Evolutionary conservation across 2,888 invertebrate species (phyloP).

Genomic region (Dilophus febrilis): DNA sequence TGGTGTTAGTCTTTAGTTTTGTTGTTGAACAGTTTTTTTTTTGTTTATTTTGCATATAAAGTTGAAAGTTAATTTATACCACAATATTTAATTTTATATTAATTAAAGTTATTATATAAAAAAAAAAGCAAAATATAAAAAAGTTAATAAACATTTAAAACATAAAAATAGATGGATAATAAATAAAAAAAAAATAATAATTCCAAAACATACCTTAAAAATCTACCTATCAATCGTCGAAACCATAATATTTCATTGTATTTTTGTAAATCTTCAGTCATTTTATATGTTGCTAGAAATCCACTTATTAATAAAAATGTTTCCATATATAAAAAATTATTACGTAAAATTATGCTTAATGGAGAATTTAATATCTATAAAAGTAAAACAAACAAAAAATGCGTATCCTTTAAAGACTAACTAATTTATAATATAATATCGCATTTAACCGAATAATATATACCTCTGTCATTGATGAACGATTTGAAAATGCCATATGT

Average conservation of each 20-base stretch:
- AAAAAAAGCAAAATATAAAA: background rate
- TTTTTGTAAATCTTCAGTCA: conserved; percentile 35
- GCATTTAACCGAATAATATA: too few species aligned
- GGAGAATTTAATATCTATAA: conserved; percentile 37
- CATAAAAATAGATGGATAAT: too few species aligned
- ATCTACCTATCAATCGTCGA: conserved; percentile 39
- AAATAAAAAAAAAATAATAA: background rate
- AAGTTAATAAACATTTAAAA: too few species aligned
- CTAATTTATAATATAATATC: too few species aligned
- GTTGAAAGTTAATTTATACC: background rate
- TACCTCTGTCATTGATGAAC: conserved; percentile 41
- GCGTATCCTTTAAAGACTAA: too few species aligned
- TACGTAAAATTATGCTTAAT: conserved; percentile 40
- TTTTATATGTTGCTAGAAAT: conserved; percentile 41
- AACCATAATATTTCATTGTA: conserved; percentile 38
- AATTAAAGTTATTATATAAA: too few species aligned
- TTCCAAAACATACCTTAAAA: conserved; percentile 34
- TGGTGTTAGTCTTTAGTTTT: conserved; percentile 43
- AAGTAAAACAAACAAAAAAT: too few species aligned
- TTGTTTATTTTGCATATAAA: conserved; percentile 6
- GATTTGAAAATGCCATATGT: conserved; percentile 44
- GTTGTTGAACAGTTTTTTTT: too few species aligned
- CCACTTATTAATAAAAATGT: conserved; percentile 50
- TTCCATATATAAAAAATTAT: conserved; percentile 48
- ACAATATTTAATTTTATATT: background rate